A percentile compares a stretch with the other conserved stretches of the same genome.
Conservation (phyloP, 2,888 invertebrate species). For the Aspidiotus destructor region DNA sequence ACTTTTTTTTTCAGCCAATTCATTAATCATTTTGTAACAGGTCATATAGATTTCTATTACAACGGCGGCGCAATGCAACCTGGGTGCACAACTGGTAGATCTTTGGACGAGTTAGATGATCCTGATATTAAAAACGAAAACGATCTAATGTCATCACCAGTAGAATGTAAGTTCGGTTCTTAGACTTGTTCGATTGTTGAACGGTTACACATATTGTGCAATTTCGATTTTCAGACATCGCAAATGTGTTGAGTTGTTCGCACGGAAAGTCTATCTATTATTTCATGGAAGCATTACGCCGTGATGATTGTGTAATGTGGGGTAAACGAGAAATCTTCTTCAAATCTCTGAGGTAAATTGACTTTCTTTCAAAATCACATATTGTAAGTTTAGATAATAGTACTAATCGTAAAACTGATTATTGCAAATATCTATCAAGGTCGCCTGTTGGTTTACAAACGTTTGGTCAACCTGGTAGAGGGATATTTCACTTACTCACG, state of each 20-base stretch:
- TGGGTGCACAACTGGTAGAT: conserved; percentile 45
- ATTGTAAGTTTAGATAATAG: no score
- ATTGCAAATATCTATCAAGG: no score
- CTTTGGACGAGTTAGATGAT: conserved; percentile 23
- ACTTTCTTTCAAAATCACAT: no score
- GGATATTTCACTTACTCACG: conserved; percentile 40
- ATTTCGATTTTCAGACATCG: conserved; percentile 8
- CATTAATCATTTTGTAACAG: conserved; percentile 34
- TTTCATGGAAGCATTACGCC: conserved; percentile 50
- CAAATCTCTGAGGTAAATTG: no score
- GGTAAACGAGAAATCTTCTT: conserved; percentile 38
- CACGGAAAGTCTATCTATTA: conserved; percentile 53
- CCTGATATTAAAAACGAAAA: no score
- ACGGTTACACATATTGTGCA: no score
- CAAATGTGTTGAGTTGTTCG: conserved; percentile 50
- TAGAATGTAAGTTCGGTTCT: no score
- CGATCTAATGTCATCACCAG: no score
- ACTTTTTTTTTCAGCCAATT: no score
- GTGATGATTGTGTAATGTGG: conserved; percentile 48
- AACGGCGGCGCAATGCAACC: conserved; percentile 60
- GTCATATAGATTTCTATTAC: conserved; percentile 56
- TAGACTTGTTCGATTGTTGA: no score
- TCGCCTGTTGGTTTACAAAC: conserved; percentile 40
- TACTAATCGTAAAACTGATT: no score
- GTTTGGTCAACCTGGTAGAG: conserved; percentile 38